Evolutionary conservation across 2,797 vertebrate species (phyloP), one percentile per base, ranked within the genome.

Genomic region (Phataginus tetradactyla): DNA sequence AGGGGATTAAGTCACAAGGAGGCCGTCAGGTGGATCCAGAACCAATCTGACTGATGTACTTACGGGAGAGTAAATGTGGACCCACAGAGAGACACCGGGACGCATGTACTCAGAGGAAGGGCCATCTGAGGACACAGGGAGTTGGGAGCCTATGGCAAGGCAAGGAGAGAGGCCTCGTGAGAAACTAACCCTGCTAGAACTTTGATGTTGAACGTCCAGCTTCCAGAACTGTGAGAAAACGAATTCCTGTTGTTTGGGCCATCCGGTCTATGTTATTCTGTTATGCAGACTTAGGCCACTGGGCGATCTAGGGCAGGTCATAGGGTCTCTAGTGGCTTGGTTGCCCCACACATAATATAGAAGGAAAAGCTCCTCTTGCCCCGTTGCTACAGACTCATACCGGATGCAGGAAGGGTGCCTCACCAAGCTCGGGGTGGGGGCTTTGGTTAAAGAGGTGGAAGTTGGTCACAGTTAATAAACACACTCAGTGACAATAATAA

Each of bases 221-320:
- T 57, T 23, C 55, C 25, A 12, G 77, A 59, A 25, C 2, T 2
- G 1, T 2, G 8, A 25, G 18, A 39, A 14, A 7, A 7, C 2
- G 5, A 17, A 14, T 3, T 10, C n/a, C 69, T 27, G 9, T 4
- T 10, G 14, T 13, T 8, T 0, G 11, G 45, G 18, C 45, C 18
- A 1, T 12, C 1, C 0, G 0, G 9, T 7, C 49, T 5, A 17
- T 21, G 78, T 39, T 8, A 0, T 14, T 37, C 37, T 17, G 18
- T 42, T 13, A 11, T 0, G 7, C 18, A 23, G 25, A 25, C 55
- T 17, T 7, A 29, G 9, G 0, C 12, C 17, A 25, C 18, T 4
- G 21, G 34, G 49, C 21, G 13, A 15, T 53, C 12, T 1, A 9
- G 57, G 71, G 77, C 29, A 2, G 49, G 23, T 53, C 39, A 0